phyloP scores from a whole-genome alignment of 2,888 invertebrate genomes.

The Halictus ligatus region DNA sequence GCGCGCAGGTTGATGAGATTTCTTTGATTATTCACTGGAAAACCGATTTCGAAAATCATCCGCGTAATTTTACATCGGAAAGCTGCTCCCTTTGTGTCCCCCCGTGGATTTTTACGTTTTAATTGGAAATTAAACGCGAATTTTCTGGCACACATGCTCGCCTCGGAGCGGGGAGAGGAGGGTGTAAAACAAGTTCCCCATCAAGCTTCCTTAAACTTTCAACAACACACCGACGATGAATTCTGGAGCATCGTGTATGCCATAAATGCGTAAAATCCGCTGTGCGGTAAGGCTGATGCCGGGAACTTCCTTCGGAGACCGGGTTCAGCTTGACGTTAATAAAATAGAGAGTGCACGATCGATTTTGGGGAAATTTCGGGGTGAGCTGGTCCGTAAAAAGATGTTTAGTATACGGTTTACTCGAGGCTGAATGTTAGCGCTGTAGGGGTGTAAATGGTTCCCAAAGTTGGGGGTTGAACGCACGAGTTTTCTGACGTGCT shows the following conservation, averaged over 20 bases:
- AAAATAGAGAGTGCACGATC: background rate
- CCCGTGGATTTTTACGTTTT: background rate
- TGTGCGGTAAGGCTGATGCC: background rate
- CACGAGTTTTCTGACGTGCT: no score
- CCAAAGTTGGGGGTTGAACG: background rate
- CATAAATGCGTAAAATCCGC: conserved; percentile 6
- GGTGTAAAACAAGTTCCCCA: background rate
- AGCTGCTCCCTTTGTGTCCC: background rate
- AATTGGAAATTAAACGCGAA: background rate
- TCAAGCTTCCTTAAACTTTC: conserved; percentile 2
- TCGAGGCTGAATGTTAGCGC: background rate
- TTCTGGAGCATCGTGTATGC: background rate
- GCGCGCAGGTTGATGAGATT: background rate
- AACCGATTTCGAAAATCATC: background rate
- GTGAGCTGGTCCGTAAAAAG: background rate
- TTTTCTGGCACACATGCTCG: background rate
- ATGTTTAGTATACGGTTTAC: background rate
- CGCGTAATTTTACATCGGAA: background rate
- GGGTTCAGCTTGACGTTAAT: background rate
- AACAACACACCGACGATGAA: background rate
- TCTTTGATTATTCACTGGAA: background rate
- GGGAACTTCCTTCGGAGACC: background rate
- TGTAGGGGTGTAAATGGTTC: background rate
- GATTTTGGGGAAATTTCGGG: background rate
- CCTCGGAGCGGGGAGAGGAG: no score